Percentiles rank a stretch among this genome's conserved stretches.
Evolutionary conservation across 1,140 invertebrate species (phyloP).

Genomic region (Drosophila truncata): DNA sequence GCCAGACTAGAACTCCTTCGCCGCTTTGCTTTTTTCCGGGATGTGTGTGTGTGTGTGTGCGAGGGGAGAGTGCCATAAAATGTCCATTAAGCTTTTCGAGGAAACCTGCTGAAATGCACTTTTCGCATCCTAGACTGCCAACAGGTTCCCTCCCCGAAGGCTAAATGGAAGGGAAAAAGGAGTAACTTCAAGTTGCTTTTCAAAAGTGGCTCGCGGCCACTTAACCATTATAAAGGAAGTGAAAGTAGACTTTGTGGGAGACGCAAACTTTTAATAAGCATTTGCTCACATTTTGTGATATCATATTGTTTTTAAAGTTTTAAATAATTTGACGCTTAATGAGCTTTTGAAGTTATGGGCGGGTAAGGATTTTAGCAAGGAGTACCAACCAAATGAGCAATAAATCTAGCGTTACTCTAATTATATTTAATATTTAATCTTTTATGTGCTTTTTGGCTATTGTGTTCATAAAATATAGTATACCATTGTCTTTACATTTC

Average conservation of each 20-base stretch:
- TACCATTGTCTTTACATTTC: not conserved
- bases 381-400: not conserved
- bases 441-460: too few species aligned
- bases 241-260: conserved; percentile 16
- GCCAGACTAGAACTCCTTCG: conserved; percentile 27
- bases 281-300: not conserved
- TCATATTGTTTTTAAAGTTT: not conserved
- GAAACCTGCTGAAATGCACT: conserved; percentile 64
- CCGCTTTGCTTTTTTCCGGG: conserved; percentile 7
- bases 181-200: conserved; percentile 24
- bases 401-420: too few species aligned
- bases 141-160: conserved; percentile 41
- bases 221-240: conserved; percentile 18
- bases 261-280: not conserved
- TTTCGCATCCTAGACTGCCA: conserved; percentile 51
- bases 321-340: not conserved
- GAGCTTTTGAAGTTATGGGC: not conserved
- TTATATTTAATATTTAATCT: too few species aligned
- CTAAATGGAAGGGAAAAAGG: conserved; percentile 20
- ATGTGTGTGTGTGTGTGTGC: conserved; percentile 7
- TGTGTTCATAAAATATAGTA: too few species aligned
- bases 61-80: conserved; percentile 53
- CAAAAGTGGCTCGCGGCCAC: conserved; percentile 32
- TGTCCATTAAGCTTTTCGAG: conserved; percentile 65
- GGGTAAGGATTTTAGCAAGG: not conserved